These are phyloP conservation scores for Athripsodes cinereus DNA, from an alignment of 2,888 invertebrate genomes.

Conservation along the genomic window DNA sequence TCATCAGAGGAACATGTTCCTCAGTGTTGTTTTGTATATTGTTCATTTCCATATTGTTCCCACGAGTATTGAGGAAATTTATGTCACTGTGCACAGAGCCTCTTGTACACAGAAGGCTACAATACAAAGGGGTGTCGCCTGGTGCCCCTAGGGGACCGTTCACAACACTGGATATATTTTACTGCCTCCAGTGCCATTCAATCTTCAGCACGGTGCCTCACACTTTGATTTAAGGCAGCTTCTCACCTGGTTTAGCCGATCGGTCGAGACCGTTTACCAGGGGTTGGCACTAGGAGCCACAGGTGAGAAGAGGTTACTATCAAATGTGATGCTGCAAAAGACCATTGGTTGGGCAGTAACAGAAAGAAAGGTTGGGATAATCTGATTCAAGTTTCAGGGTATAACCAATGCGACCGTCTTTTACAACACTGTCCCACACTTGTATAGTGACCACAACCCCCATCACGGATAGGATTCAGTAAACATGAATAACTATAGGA, in stretches of 20 bases:
- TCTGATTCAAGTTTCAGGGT: no score
- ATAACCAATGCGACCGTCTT: neutral
- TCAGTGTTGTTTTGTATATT: no score
- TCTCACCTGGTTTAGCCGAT: neutral
- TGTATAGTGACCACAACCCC: neutral
- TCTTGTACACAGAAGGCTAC: conserved; percentile 1
- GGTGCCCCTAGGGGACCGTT: conserved; percentile 2
- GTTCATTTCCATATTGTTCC: neutral
- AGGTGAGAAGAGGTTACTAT: neutral
- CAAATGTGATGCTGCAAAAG: neutral
- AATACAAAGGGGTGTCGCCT: conserved; percentile 1
- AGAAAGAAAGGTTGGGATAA: no score
- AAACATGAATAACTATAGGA: no score
- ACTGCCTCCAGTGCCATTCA: conserved; percentile 2
- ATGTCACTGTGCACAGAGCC: conserved; percentile 2
- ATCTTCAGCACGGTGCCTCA: conserved; percentile 2
- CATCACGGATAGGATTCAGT: no score
- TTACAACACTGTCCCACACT: no score
- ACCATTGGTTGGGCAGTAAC: neutral
- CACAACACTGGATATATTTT: neutral
- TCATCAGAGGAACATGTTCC: no score
- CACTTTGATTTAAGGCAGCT: conserved; percentile 3
- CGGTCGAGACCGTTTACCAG: neutral
- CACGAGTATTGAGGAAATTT: conserved; percentile 3
- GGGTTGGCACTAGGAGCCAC: neutral